phyloP scores from a whole-genome alignment of 2,797 vertebrate genomes.

The Acomys russatus region DNA sequence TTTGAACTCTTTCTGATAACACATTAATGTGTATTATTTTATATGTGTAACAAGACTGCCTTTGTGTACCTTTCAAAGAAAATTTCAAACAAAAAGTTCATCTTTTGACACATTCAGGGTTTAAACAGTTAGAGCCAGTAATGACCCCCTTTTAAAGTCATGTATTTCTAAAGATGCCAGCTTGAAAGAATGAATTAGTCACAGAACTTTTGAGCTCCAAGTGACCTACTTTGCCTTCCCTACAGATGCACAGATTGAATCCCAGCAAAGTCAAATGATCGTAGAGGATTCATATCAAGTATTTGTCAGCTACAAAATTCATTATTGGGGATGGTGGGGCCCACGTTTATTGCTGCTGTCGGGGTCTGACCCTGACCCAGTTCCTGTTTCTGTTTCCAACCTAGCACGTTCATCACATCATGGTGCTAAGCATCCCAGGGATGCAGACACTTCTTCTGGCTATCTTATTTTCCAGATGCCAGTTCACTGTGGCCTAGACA shows the following conservation, averaged over 20 bases:
- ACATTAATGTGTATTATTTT: not conserved
- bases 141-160: conserved; percentile 36
- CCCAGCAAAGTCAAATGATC: not conserved
- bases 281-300: not conserved
- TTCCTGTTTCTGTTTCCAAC: not conserved
- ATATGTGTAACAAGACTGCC: conserved; percentile 13
- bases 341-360: not conserved
- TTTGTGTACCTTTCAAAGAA: conserved; percentile 40
- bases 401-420: not conserved
- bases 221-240: conserved; percentile 74
- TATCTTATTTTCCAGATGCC: conserved; percentile 15
- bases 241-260: conserved; percentile 48
- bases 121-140: conserved; percentile 48
- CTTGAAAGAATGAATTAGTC: conserved; percentile 74
- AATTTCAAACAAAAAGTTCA: conserved; percentile 56
- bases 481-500: not conserved
- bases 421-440: not conserved
- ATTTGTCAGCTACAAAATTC: not conserved
- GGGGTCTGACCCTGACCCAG: not conserved
- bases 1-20: not conserved
- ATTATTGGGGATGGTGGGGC: rapidly evolving
- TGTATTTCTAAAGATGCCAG: conserved; percentile 33
- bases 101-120: conserved; percentile 11
- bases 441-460: not conserved
- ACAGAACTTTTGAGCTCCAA: conserved; percentile 63